phyloP scores from a whole-genome alignment of 2,797 vertebrate species.

The Leuciscus waleckii region DNA sequence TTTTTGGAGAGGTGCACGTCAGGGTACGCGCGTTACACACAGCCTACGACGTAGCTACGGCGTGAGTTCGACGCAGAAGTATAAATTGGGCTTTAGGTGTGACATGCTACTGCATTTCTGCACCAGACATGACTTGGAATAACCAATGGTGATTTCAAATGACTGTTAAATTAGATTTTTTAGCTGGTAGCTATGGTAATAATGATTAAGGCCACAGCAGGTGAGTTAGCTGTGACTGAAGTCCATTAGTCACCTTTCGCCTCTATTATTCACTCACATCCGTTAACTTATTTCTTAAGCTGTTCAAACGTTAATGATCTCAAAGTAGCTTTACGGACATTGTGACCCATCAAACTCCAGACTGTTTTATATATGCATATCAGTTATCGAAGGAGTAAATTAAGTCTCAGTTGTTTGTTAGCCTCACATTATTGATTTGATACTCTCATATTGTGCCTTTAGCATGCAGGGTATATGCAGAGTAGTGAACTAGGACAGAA shows the following conservation, averaged over 20 bases:
- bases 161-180: background rate
- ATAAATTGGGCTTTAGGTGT: background rate
- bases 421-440: background rate
- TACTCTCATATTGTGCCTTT: background rate
- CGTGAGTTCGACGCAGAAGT: too few species aligned
- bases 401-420: background rate
- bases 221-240: conserved; percentile 25
- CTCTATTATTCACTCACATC: conserved; percentile 29
- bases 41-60: too few species aligned
- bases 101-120: background rate
- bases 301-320: conserved; percentile 2
- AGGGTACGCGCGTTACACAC: too few species aligned
- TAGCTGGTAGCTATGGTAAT: background rate
- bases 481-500: background rate
- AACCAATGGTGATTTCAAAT: conserved; percentile 1
- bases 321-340: conserved; percentile 3
- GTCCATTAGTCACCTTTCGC: conserved; percentile 32
- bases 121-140: background rate
- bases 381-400: conserved; percentile 6
- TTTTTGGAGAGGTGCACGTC: too few species aligned
- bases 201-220: background rate
- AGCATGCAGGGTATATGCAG: too few species aligned
- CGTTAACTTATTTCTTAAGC: conserved; percentile 7
- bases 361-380: conserved; percentile 10
- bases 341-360: background rate